A percentile compares a stretch with the other conserved stretches of the same genome.
Conservation (phyloP, 2,888 invertebrate genomes). For the Cheilosia vernalis region DNA sequence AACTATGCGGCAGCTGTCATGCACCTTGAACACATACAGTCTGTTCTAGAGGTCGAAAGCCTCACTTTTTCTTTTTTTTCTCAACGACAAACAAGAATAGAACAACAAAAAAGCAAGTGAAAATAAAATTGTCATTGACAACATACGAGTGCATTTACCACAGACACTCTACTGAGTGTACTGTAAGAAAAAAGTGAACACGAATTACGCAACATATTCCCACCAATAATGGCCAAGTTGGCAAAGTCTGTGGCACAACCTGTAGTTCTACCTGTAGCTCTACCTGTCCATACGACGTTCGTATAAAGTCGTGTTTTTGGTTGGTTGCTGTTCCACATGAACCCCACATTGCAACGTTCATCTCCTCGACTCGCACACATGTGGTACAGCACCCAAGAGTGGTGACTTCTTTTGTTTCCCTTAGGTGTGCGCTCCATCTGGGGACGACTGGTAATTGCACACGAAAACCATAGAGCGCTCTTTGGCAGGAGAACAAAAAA, state of each 20-base stretch:
- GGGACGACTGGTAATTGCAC: constrained; percentile 67
- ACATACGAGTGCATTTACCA: constrained; percentile 42
- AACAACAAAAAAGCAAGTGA: constrained; percentile 55
- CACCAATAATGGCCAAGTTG: constrained; percentile 13
- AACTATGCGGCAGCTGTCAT: constrained; percentile 65
- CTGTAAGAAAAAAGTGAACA: constrained; percentile 15
- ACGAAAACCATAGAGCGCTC: constrained; percentile 61
- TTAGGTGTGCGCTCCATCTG: constrained; percentile 56
- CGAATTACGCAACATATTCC: constrained; percentile 64
- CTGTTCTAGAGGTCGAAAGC: constrained; percentile 51
- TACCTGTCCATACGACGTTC: constrained; percentile 40
- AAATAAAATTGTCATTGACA: constrained; percentile 72
- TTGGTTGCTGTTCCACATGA: constrained; percentile 47
- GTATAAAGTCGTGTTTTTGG: constrained; percentile 39
- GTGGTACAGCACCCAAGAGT: constrained; percentile 20
- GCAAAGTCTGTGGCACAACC: constrained; percentile 18
- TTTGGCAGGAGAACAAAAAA: neutral
- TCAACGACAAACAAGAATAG: neutral
- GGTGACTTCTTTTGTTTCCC: constrained; percentile 30
- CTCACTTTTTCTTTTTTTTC: constrained; percentile 51
- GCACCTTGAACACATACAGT: constrained; percentile 50
- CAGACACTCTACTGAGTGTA: constrained; percentile 15
- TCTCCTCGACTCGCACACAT: constrained; percentile 65
- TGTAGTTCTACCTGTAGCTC: constrained; percentile 11
- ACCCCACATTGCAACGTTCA: constrained; percentile 60